Base-by-base conservation (phyloP, 2,888 invertebrate genomes). In the Lypha dubia region DNA sequence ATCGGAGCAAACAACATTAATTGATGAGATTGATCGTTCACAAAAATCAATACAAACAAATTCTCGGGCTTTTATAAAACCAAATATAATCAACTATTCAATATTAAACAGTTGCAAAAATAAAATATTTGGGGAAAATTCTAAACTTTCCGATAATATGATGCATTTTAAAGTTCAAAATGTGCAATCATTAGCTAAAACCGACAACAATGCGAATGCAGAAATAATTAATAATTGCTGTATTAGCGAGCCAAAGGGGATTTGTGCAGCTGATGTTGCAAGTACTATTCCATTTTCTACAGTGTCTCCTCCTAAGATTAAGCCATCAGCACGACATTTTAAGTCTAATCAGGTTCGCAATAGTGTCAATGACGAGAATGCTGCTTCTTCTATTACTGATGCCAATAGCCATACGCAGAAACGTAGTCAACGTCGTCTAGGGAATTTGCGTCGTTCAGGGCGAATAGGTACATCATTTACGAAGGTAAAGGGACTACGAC, bases 401-500 rank as follows among this genome's bases (percentile, higher is more conserved):
- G 38, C 4, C 0, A 58, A 41, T 15, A 20, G 15, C 17, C 28
- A 58, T 53, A 65, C 13, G 24, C 32, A 63, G 9, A 41, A 58
- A 13, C 63, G 46, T 49, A 46, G 4, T 24, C 32, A 56, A 71
- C 28, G 56, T 22, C 38, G 44, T 17, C 22, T 60, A 5, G 20
- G 60, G 15, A 63, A 49, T 2, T 20, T 28, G 4, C 62, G 77
- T 7, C 62, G 77, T 7, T 5, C 28, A 2, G 38, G 22, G 0
- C 68, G 63, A 1, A 51, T 51, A n/a, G 71, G 79, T 35, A 22
- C 56, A 5, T 53, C 80, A 5, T 65, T 60, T 9, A 79, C 58
- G 7, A 76, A 84, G 0, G 60, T 68, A 17, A 81, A 83, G 17
- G 76, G 85, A 6, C 49, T 82, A 15, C 75, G 77, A 7, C 84